Evolutionary conservation across 2,888 invertebrate genomes (phyloP).

Genomic region (Myopa tessellatipennis): DNA sequence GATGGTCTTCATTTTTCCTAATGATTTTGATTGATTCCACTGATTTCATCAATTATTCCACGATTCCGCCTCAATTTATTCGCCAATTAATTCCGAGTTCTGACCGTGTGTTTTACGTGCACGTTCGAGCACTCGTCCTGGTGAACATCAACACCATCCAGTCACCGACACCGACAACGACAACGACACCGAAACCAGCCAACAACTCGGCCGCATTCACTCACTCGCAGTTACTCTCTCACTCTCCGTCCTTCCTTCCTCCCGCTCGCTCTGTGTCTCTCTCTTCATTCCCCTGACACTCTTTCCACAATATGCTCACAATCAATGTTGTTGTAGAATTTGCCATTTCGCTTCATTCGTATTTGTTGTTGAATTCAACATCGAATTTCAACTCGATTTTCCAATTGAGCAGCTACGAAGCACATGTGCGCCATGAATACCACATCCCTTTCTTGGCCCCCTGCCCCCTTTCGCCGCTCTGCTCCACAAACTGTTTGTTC

Average conservation of each 20-base stretch:
- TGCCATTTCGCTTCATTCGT: constrained; percentile 10
- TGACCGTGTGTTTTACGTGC: constrained; percentile 13
- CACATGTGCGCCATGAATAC: constrained; percentile 22
- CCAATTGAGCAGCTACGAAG: constrained; percentile 60
- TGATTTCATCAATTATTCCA: constrained; percentile 30
- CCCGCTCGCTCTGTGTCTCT: background rate
- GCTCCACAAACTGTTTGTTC: constrained; percentile 3
- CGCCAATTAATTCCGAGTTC: constrained; percentile 29
- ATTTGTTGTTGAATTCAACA: constrained; percentile 21
- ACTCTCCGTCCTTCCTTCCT: background rate
- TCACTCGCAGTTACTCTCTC: background rate
- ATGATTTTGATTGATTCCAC: constrained; percentile 24
- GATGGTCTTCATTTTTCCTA: background rate
- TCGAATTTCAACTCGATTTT: constrained; percentile 63
- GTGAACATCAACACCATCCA: background rate
- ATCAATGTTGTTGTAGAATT: background rate
- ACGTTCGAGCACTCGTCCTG: background rate
- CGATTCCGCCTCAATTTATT: constrained; percentile 33
- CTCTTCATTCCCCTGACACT: background rate
- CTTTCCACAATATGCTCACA: background rate
- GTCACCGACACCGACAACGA: background rate
- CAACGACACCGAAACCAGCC: background rate
- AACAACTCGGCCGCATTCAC: background rate
- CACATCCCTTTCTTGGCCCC: background rate
- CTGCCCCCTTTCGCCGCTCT: background rate